phyloP scores from a whole-genome alignment of 1,140 invertebrate genomes.

The Papilio dardanus region DNA sequence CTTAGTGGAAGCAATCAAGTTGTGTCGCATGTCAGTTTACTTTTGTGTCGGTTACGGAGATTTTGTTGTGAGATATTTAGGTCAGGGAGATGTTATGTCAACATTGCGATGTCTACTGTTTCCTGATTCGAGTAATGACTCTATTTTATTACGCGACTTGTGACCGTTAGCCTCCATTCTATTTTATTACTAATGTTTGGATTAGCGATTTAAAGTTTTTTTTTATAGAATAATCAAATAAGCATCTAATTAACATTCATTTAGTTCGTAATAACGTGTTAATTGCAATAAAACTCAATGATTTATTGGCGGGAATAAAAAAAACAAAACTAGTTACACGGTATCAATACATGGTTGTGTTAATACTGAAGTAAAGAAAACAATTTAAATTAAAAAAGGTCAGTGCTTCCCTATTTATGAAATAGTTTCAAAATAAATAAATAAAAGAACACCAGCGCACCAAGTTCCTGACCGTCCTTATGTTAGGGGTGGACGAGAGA shows the following conservation, averaged over 20 bases:
- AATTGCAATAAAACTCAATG: neutral
- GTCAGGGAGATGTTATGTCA: slow-evolving; percentile 16
- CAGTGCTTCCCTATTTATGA: too few species aligned
- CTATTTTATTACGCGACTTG: slow-evolving; percentile 9
- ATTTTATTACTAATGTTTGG: neutral
- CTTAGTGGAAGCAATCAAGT: neutral
- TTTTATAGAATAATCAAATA: neutral
- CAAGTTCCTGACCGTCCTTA: too few species aligned
- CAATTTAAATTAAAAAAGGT: too few species aligned
- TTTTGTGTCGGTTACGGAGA: slow-evolving; percentile 3
- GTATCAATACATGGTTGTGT: neutral
- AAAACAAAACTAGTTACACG: neutral
- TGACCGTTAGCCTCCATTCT: neutral
- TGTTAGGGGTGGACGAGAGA: too few species aligned
- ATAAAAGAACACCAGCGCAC: too few species aligned
- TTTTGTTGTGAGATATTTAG: neutral
- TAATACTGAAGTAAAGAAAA: too few species aligned
- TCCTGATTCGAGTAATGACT: neutral
- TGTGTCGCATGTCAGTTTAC: neutral
- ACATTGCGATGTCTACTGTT: neutral
- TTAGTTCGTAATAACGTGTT: neutral
- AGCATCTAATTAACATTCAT: neutral
- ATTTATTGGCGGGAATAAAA: neutral
- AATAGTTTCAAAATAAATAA: too few species aligned
- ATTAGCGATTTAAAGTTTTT: neutral